These are phyloP conservation scores for Caretta caretta DNA, from an alignment of 2,113 vertebrate genomes.

Conservation along the genomic window DNA sequence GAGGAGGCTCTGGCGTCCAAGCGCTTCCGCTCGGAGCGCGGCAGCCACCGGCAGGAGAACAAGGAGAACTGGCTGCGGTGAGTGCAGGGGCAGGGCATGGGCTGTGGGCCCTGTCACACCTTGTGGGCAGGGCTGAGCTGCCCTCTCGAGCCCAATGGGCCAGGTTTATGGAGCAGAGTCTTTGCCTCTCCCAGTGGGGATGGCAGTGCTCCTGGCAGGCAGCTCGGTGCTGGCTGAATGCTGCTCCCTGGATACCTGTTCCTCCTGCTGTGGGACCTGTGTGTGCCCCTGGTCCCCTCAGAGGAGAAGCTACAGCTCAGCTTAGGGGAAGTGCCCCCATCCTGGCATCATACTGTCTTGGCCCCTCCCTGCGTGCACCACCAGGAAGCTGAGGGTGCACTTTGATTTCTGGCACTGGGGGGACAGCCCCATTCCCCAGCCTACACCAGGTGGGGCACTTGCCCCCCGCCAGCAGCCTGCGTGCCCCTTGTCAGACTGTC, in stretches of 20 bases:
- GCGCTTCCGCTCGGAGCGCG: constrained; percentile 88
- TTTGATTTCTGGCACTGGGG: neutral
- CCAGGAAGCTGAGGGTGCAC: neutral
- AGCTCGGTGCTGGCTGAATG: neutral
- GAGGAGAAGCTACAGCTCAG: neutral
- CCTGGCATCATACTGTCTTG: neutral
- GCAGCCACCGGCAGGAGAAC: constrained; percentile 84
- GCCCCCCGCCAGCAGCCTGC: neutral
- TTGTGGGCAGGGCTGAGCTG: neutral
- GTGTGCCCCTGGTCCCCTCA: neutral
- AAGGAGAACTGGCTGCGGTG: constrained; percentile 96
- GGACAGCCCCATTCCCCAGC: neutral
- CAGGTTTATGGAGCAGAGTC: neutral
- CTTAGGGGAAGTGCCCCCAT: neutral
- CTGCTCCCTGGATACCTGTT: neutral
- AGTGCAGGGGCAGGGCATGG: neutral
- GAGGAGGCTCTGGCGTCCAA: constrained; percentile 93
- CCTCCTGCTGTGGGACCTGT: too few species aligned
- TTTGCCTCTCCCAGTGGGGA: neutral
- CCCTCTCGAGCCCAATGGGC: too few species aligned
- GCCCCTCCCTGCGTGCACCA: neutral
- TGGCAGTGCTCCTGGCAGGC: too few species aligned
- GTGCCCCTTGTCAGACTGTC: fast-evolving
- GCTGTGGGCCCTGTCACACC: fast-evolving
- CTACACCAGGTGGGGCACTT: neutral